These are phyloP conservation scores for Drosophila eugracilis DNA, from an alignment of 1,140 invertebrate genomes.

Conservation along the genomic window DNA sequence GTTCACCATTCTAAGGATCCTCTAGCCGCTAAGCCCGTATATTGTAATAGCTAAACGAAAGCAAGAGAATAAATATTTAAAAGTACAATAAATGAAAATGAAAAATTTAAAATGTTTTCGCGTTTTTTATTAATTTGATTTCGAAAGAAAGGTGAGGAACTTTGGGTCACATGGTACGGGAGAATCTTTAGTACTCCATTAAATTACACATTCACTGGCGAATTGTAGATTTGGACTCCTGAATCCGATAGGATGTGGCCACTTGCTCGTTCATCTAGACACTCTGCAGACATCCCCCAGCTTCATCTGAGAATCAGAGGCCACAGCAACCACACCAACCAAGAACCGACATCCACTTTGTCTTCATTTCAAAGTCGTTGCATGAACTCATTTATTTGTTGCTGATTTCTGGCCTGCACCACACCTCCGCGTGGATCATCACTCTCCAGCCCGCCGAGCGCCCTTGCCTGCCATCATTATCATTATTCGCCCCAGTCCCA, in stretches of 20 bases:
- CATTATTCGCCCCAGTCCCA: constrained; percentile 61
- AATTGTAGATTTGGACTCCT: constrained; percentile 22
- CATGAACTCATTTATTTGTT: constrained; percentile 83
- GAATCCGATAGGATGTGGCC: constrained; percentile 37
- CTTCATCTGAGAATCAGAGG: constrained; percentile 3
- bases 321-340: constrained; percentile 19
- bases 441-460: constrained; percentile 10
- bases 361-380: constrained; percentile 79
- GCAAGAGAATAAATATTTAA: constrained; percentile 67
- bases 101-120: constrained; percentile 10
- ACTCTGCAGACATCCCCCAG: constrained; percentile 24
- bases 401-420: constrained; percentile 78
- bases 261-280: constrained; percentile 50
- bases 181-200: too few species aligned
- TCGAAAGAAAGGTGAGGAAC: constrained; percentile 9
- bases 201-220: constrained; percentile 48
- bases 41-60: constrained; percentile 77
- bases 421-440: constrained; percentile 55
- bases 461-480: constrained; percentile 71
- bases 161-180: constrained; percentile 15
- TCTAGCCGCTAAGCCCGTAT: constrained; percentile 54
- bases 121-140: constrained; percentile 61
- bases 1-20: constrained; percentile 25
- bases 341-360: constrained; percentile 66
- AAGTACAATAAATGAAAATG: constrained; percentile 39